Conservation (phyloP, 2,797 vertebrate genomes). For the Prunella strophiata region DNA sequence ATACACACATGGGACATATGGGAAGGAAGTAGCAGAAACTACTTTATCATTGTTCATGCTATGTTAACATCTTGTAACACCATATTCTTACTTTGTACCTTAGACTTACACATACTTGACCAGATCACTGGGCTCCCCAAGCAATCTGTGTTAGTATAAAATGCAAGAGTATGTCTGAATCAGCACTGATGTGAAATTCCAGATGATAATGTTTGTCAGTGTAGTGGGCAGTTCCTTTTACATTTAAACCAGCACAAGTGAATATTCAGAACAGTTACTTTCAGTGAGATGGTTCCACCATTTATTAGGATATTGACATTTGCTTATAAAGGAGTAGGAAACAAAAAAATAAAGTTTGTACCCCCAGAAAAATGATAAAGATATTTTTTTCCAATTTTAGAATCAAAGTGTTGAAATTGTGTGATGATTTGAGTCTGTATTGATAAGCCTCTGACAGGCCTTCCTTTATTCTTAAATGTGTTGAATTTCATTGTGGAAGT, state of each 20-base stretch:
- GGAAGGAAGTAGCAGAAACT: neutral
- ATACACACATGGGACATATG: neutral
- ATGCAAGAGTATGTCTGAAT: neutral
- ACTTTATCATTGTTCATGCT: neutral
- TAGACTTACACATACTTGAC: neutral
- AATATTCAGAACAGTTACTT: neutral
- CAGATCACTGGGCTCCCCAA: neutral
- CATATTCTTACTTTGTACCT: neutral
- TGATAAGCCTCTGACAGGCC: neutral
- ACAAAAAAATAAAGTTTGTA: neutral
- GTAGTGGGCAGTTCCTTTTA: neutral
- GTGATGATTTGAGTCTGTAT: neutral
- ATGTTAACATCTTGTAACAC: accelerated
- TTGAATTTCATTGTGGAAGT: neutral
- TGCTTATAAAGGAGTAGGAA: neutral
- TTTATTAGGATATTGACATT: neutral
- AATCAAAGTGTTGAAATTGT: neutral
- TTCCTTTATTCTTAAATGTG: neutral
- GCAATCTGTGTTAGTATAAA: neutral
- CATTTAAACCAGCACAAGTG: neutral
- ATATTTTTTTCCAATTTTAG: neutral
- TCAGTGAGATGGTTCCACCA: neutral
- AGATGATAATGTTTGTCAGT: neutral
- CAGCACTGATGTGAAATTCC: neutral
- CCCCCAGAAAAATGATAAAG: neutral